Conservation (phyloP, 2,888 invertebrate genomes). For the Himalopsyche anomala region DNA sequence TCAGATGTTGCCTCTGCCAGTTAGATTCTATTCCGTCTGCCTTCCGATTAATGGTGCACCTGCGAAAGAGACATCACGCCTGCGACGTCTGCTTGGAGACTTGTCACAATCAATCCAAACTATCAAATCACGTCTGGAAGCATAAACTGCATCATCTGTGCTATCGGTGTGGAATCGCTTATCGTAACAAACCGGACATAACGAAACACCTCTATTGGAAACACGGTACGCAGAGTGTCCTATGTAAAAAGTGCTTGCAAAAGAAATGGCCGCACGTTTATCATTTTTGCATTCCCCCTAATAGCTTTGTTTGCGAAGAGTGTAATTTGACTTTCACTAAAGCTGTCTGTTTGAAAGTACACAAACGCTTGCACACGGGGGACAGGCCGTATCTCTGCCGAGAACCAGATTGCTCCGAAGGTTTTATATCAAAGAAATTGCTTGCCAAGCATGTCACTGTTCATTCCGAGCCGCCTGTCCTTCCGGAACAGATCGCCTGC, state of each 20-base stretch:
- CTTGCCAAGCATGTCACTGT: slow-evolving; percentile 82
- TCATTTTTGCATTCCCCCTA: slow-evolving; percentile 91
- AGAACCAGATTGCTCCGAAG: slow-evolving; percentile 83
- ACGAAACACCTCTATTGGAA: slow-evolving; percentile 95
- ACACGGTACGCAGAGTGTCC: slow-evolving; percentile 91
- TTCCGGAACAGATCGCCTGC: slow-evolving; percentile 57
- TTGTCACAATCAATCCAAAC: slow-evolving; percentile 86
- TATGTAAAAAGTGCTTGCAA: slow-evolving; percentile 90
- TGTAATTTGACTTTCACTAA: slow-evolving; percentile 85
- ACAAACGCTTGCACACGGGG: slow-evolving; percentile 86
- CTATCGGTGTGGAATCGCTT: slow-evolving; percentile 91
- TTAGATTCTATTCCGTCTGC: slow-evolving; percentile 88
- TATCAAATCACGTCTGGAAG: slow-evolving; percentile 94
- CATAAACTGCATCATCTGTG: slow-evolving; percentile 92
- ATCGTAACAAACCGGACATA: slow-evolving; percentile 91
- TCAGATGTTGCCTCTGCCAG: slow-evolving; percentile 89
- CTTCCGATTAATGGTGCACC: slow-evolving; percentile 91
- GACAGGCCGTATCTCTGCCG: slow-evolving; percentile 85
- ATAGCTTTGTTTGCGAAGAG: slow-evolving; percentile 87
- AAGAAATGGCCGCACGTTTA: slow-evolving; percentile 96
- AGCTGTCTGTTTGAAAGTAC: slow-evolving; percentile 89
- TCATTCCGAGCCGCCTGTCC: slow-evolving; percentile 75
- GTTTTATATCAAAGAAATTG: slow-evolving; percentile 89
- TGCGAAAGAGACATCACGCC: slow-evolving; percentile 88
- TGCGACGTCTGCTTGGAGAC: slow-evolving; percentile 92